Evolutionary conservation across 2,113 vertebrate genomes (phyloP).

Genomic region (Caloenas nicobarica): DNA sequence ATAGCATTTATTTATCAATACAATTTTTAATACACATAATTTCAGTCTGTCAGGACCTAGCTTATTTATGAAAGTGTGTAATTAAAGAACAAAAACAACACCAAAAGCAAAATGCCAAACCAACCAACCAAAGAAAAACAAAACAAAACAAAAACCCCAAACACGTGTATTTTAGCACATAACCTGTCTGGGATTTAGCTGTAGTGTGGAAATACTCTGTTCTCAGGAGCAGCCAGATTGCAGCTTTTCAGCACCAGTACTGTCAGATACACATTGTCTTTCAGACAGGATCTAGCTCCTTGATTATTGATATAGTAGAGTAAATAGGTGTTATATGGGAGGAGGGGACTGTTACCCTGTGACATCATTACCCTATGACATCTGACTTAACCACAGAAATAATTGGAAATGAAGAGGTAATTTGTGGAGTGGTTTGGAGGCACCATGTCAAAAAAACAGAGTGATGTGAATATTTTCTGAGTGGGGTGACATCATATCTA

Average conservation of each 20-base stretch:
- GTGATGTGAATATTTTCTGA: neutral
- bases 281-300: neutral
- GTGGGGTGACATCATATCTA: neutral
- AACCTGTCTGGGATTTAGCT: neutral
- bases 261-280: neutral
- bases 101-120: no score
- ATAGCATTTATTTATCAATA: slow-evolving; percentile 5
- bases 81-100: neutral
- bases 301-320: slow-evolving; percentile 34
- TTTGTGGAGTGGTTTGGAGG: slow-evolving; percentile 25
- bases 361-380: slow-evolving; percentile 11
- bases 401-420: neutral
- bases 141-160: no score
- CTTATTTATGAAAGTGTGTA: neutral
- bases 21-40: neutral
- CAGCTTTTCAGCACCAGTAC: neutral
- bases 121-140: no score
- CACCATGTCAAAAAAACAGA: neutral
- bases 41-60: neutral
- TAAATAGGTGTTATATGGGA: neutral
- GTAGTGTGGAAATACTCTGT: neutral
- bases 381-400: neutral
- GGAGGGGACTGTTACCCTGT: neutral
- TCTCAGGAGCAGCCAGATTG: neutral
- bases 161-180: neutral